Evolutionary conservation across 2,797 vertebrate genomes (phyloP).

Genomic region (Labeo calbasu): DNA sequence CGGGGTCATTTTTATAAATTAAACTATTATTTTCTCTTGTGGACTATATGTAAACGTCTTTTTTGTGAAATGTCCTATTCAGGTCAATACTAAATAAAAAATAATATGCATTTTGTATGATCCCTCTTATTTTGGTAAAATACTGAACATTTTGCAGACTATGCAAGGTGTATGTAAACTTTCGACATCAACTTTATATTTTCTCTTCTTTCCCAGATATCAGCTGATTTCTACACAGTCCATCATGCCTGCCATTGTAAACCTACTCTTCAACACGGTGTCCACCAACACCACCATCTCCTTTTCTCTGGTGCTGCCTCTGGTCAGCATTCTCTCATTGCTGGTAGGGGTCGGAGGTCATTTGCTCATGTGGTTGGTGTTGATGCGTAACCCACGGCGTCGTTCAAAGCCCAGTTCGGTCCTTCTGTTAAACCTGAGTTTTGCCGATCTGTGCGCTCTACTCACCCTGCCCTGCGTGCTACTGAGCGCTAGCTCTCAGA

Average conservation of each 20-base stretch:
- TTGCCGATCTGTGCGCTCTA: conserved; percentile 73
- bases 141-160: no score
- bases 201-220: conserved; percentile 6
- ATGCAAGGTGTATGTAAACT: no score
- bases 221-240: background rate
- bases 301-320: conserved; percentile 71
- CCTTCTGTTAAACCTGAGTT: conserved; percentile 77
- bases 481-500: conserved; percentile 69
- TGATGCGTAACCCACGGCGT: conserved; percentile 69
- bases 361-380: conserved; percentile 73
- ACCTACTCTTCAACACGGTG: conserved; percentile 75
- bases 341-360: conserved; percentile 73
- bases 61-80: no score
- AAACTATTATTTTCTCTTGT: no score
- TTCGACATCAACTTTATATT: background rate
- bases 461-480: conserved; percentile 75
- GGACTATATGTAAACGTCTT: no score
- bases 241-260: conserved; percentile 76
- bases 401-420: conserved; percentile 72
- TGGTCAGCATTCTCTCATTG: conserved; percentile 74
- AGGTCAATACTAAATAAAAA: no score
- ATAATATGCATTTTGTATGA: no score
- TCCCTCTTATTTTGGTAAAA: no score
- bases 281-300: conserved; percentile 78
- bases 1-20: no score